A percentile compares a stretch with the other conserved stretches of the same genome.
phyloP scores from a whole-genome alignment of 2,797 vertebrate genomes.

The Trachurus trachurus region DNA sequence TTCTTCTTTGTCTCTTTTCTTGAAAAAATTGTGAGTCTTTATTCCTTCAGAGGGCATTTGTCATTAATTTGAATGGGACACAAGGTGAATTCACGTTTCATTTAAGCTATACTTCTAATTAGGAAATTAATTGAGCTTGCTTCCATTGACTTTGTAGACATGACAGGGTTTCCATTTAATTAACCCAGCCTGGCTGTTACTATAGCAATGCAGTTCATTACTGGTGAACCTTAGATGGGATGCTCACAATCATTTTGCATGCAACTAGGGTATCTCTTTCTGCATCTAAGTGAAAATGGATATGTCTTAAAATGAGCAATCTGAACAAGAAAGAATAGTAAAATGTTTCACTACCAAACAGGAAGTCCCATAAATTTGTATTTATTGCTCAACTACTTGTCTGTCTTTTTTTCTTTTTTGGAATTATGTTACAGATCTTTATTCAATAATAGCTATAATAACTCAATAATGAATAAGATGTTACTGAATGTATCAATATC shows the following conservation, averaged over 20 bases:
- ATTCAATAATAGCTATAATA: neutral
- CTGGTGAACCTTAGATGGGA: neutral
- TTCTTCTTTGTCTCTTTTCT: conserved; percentile 21
- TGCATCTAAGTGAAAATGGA: neutral
- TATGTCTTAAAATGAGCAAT: neutral
- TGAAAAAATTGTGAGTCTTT: conserved; percentile 48
- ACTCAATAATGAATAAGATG: neutral
- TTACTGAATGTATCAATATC: conserved; percentile 4
- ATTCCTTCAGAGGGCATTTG: conserved; percentile 54
- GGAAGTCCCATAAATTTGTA: neutral
- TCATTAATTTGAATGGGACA: conserved; percentile 63
- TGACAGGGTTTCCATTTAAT: conserved; percentile 68
- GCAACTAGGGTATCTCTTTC: neutral
- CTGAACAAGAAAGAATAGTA: neutral
- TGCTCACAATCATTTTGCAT: neutral
- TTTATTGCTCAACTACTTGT: neutral
- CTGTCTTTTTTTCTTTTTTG: neutral
- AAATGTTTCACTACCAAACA: neutral
- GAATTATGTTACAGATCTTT: neutral
- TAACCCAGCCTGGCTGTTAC: conserved; percentile 69
- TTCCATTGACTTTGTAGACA: conserved; percentile 68
- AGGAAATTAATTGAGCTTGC: conserved; percentile 72
- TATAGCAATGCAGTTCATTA: conserved; percentile 54
- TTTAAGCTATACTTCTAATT: conserved; percentile 71
- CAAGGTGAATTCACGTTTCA: conserved; percentile 68